Evolutionary conservation across 1,140 invertebrate species (phyloP), one percentile per base, ranked within the genome.

Genomic region (Cherax quadricarinatus): DNA sequence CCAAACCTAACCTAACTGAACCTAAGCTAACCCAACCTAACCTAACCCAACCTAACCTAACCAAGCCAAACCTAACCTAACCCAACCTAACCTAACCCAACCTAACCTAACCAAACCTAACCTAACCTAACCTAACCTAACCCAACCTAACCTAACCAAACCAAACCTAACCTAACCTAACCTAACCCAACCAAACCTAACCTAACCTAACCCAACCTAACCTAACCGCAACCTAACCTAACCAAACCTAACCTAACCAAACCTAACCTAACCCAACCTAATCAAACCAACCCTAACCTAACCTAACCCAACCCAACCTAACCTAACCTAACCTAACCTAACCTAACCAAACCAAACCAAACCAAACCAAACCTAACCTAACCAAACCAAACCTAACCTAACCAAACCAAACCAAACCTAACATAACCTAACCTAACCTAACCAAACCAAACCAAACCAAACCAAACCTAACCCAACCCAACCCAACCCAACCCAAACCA

Each of bases 91-190:
- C 57, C 82, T 66, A 66, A 84, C 57, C 82, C 60, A 66, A 66
- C 48, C 82, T 51, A 66, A 84, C 48, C 82, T 51, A 48, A 84
- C 48, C 82, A n/a, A 41, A 84, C 48, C 82, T 51, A 70, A 84
- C 48, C 60, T 51, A 84, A 66, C 48, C 57, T 18, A 85, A 85
- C 83, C n/a, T 73, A 73, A 73, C 70, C 70, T 73, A 18, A 73
- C 81, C 81, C 14, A 83, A 83, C 81, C 81, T 83, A 62, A 83
- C 81, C 81, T 24, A 62, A 83, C 80, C 80, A 53, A 3, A 82
- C 80, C 82, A 62, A 62, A 84, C 82, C 82, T 41, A 84, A 62
- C 82, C 82, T n/a, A 62, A 62, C 82, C 82, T 16, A 85, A 85
- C 83, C 83, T 49, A 51, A 49, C 51, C 79, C 4, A 81, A 79